These are phyloP conservation scores for Tapirus indicus DNA, from an alignment of 2,797 vertebrate genomes.

Conservation along the genomic window DNA sequence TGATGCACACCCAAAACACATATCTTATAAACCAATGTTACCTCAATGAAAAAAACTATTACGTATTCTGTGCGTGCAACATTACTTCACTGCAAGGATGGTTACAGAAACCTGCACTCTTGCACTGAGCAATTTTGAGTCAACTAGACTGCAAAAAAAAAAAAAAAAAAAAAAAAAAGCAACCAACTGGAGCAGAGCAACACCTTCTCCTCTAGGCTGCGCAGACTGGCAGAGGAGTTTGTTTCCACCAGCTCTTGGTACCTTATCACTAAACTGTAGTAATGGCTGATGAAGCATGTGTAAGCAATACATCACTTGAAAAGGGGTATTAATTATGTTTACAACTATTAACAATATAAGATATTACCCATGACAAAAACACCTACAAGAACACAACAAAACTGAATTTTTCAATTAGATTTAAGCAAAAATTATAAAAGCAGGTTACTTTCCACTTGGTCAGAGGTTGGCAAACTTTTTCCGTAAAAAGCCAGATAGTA, in stretches of 20 bases:
- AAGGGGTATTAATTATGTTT: background rate
- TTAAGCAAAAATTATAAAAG: slow-evolving; percentile 42
- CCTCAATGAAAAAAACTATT: background rate
- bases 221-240: background rate
- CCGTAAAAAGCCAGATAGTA: background rate
- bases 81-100: background rate
- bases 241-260: background rate
- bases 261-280: background rate
- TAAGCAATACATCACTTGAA: background rate
- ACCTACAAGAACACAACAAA: background rate
- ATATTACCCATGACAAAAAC: slow-evolving; percentile 5
- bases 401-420: background rate
- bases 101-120: background rate
- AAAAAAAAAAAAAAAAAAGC: background rate
- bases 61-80: background rate
- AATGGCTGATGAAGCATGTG: background rate
- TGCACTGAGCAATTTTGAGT: background rate
- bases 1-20: too few relatives aligned
- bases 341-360: background rate
- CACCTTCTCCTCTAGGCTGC: background rate
- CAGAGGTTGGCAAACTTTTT: background rate
- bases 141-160: background rate
- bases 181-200: background rate
- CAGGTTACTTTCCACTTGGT: background rate
- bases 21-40: too few relatives aligned